Percentiles rank a stretch among this genome's conserved stretches.
Evolutionary conservation across 2,113 vertebrate genomes (phyloP).

Genomic region (Sinocyclocheilus anshuiensis): DNA sequence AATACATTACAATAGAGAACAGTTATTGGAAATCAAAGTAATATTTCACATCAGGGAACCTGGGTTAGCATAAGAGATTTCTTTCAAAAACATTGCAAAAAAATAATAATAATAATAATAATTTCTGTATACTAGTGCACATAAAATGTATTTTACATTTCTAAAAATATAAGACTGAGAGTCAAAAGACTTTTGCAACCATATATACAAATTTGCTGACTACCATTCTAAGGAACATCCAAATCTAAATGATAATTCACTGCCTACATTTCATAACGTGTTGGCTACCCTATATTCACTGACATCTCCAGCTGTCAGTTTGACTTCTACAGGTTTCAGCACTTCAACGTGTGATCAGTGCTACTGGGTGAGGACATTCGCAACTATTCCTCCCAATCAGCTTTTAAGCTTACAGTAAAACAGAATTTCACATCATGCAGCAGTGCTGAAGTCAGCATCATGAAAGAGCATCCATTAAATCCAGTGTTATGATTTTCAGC

Average conservation of each 20-base stretch:
- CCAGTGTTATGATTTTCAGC: conserved; percentile 57
- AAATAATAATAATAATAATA: too few relatives aligned
- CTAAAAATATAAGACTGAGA: neutral
- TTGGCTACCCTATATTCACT: neutral
- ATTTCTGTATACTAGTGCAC: too few relatives aligned
- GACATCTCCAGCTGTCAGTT: neutral
- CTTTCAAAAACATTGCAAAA: too few relatives aligned
- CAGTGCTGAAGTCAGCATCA: conserved; percentile 33
- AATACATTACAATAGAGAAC: too few relatives aligned
- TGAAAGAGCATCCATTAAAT: conserved; percentile 59
- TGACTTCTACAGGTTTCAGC: conserved; percentile 1
- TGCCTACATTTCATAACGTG: neutral
- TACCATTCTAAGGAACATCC: neutral
- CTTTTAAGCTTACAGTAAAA: conserved; percentile 47
- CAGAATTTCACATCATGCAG: conserved; percentile 51
- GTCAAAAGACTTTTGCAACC: neutral
- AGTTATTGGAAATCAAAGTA: too few relatives aligned
- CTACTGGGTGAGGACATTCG: neutral
- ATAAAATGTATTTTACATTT: too few relatives aligned
- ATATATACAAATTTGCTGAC: neutral
- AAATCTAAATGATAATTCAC: neutral
- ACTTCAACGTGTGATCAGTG: neutral
- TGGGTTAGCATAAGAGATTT: too few relatives aligned
- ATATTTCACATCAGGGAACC: too few relatives aligned
- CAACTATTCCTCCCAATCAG: conserved; percentile 5